These are phyloP conservation scores for Neomorphus geoffroyi DNA, from an alignment of 2,797 vertebrate species.

Conservation along the genomic window DNA sequence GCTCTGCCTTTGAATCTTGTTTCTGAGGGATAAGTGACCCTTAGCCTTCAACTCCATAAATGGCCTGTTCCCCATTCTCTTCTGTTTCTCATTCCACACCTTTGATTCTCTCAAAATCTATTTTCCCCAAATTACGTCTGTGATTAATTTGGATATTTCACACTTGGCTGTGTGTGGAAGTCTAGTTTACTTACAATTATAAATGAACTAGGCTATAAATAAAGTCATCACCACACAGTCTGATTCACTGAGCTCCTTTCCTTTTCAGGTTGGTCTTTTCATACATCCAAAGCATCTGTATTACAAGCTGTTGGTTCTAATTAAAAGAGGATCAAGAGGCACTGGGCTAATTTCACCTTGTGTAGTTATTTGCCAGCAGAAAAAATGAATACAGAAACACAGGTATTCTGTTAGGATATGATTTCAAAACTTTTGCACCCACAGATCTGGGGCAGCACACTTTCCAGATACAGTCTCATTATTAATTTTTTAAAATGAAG, in stretches of 20 bases:
- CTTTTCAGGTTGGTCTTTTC: background rate
- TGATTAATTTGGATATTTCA: constrained; percentile 55
- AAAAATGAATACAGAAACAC: background rate
- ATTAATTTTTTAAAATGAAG: background rate
- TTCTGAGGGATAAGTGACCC: background rate
- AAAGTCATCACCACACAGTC: background rate
- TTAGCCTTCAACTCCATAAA: constrained; percentile 6
- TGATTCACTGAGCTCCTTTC: background rate
- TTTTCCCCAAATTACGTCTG: background rate
- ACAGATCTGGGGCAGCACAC: background rate
- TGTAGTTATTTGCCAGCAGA: background rate
- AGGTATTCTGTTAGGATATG: background rate
- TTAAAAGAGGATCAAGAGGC: background rate
- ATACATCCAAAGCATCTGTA: background rate
- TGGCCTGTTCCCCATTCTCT: background rate
- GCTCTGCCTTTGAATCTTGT: background rate
- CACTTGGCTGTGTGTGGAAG: constrained; percentile 25
- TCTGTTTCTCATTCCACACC: constrained; percentile 7
- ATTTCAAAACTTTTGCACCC: background rate
- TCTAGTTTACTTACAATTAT: constrained; percentile 10
- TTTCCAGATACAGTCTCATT: background rate
- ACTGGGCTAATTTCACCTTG: background rate
- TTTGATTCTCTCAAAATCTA: constrained; percentile 22
- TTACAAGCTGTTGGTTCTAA: background rate
- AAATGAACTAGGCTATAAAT: constrained; percentile 39